Base-by-base conservation (phyloP, 2,797 vertebrate species). In the Limosa lapponica region DNA sequence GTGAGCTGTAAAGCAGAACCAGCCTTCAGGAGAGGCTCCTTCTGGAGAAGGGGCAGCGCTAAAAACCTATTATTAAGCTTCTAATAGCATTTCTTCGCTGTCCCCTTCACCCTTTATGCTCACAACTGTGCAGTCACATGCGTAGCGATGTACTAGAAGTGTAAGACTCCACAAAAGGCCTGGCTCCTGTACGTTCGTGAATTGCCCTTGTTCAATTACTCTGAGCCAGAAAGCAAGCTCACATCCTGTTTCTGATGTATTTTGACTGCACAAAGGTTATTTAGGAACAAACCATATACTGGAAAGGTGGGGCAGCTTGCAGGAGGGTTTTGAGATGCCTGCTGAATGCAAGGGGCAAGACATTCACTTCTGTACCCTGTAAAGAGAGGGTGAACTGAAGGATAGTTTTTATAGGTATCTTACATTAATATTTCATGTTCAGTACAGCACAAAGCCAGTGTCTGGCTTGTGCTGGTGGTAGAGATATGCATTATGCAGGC, bases 181-280 rank as follows among this genome's bases (percentile, higher is more conserved):
- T 80, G 91, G 62, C 70, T 95, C 62, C 80, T 93, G 75, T 75
- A 18, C 0, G 16, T 94, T 94, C 2, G 0, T 94, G 90, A 91
- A 87, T 92, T 94, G 95, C 94, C 90, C 96, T 95, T 95, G 88
- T 82, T 90, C 90, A 95, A 84, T 95, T 92, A 90, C 70, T 90
- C 55, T 72, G 59, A 87, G 83, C 93, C 91, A 96, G 84, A 96
- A 95, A 81, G 95, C 78, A 78, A 80, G 86, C 89, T 96, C 57
- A 27, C 69, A 92, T 95, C 84, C 95, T 91, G 90, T 82, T 94
- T 89, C 84, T 97, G 75, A 91, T 95, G 82, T 77, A 39, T 95
- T 96, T 89, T 91, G 82, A 62, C 92, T 82, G 74, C 90, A 88
- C 86, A 92, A 70, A 95, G 93, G 84, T 95, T 97, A 90, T 95